Evolutionary conservation across 2,113 vertebrate species (phyloP).

Genomic region (Heterocephalus glaber): DNA sequence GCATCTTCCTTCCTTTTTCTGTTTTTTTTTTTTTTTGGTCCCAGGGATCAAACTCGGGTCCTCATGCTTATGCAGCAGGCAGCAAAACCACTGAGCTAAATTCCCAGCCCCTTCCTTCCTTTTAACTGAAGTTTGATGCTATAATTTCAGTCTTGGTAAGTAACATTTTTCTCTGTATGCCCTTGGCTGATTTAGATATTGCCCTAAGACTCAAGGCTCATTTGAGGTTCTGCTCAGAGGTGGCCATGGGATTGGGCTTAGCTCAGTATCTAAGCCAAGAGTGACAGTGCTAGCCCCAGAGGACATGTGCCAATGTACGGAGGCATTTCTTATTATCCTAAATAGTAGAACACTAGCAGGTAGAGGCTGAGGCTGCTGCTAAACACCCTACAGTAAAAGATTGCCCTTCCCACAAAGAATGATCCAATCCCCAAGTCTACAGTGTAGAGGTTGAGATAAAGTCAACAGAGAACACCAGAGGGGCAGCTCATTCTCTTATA

Average conservation of each 20-base stretch:
- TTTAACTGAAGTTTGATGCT: not conserved
- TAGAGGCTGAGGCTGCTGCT: not conserved
- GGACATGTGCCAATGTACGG: not conserved
- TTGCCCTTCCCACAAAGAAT: not conserved
- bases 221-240: not conserved
- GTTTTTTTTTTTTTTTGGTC: too few relatives aligned
- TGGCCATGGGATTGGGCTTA: not conserved
- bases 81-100: too few relatives aligned
- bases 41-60: too few relatives aligned
- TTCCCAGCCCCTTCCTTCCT: conserved; percentile 23
- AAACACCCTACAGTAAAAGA: not conserved
- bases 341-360: not conserved
- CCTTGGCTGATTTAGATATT: conserved; percentile 68
- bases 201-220: not conserved
- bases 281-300: not conserved
- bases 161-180: conserved; percentile 51
- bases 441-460: not conserved
- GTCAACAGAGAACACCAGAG: not conserved
- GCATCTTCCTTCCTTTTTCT: conserved; percentile 5
- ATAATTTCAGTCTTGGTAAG: conserved; percentile 12
- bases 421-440: not conserved
- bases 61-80: too few relatives aligned
- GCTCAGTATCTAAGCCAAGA: not conserved
- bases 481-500: not conserved
- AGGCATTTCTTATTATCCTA: not conserved